Evolutionary conservation across 1,140 invertebrate genomes (phyloP).

Genomic region (Ceratosolen solmsi): DNA sequence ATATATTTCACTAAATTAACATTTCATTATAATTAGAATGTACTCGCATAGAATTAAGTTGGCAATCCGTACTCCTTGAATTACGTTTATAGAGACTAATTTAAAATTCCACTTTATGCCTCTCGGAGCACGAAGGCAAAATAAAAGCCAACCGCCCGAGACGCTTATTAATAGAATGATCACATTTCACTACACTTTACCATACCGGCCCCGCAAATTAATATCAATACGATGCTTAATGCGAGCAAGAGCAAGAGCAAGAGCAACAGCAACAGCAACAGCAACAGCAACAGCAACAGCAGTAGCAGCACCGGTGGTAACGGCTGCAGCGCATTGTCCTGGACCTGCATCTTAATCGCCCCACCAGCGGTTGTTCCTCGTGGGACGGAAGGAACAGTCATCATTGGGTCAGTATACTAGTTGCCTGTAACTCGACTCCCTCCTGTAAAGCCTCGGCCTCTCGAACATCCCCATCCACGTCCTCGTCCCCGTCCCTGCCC

Average conservation of each 20-base stretch:
- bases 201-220: no score
- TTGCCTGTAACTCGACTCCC: conserved; percentile 35
- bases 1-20: background rate
- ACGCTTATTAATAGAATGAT: background rate
- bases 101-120: conserved; percentile 4
- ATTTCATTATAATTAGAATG: background rate
- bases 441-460: conserved; percentile 38
- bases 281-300: no score
- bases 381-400: no score
- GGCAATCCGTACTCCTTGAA: no score
- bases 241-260: no score
- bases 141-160: background rate
- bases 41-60: background rate
- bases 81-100: background rate
- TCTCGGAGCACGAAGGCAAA: background rate
- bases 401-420: conserved; percentile 67
- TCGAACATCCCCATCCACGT: conserved; percentile 32
- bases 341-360: no score
- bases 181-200: background rate
- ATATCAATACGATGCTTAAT: no score
- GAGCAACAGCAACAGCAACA: no score
- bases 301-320: no score
- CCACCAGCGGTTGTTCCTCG: no score
- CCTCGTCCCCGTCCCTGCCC: no score
- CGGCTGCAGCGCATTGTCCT: background rate